Percentiles rank a stretch among this genome's conserved stretches.
Evolutionary conservation across 2,888 invertebrate species (phyloP).

Genomic region (Furcula furcula): DNA sequence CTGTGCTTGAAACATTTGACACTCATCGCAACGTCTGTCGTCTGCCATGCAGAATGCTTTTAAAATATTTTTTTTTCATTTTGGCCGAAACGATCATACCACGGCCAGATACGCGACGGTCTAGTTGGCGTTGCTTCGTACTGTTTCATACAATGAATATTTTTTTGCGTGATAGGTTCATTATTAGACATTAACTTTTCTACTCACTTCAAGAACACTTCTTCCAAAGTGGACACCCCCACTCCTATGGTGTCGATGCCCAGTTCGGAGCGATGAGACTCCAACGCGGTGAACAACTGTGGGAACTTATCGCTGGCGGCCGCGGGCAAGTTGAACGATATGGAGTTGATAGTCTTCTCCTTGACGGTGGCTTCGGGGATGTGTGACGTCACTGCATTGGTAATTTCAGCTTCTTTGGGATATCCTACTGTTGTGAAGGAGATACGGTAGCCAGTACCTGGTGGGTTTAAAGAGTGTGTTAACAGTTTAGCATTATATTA

Average conservation of each 20-base stretch:
- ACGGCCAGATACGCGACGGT: no score
- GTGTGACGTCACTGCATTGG: slow-evolving; percentile 29
- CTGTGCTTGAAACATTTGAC: no score
- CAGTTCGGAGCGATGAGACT: slow-evolving; percentile 67
- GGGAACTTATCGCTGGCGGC: slow-evolving; percentile 80
- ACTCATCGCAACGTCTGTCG: no score
- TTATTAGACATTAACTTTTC: no score
- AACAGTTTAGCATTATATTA: no score
- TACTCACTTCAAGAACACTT: slow-evolving; percentile 10
- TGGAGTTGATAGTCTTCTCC: slow-evolving; percentile 43
- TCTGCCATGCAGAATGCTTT: no score
- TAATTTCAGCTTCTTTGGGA: slow-evolving; percentile 42
- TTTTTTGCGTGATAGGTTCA: no score
- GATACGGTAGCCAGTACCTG: slow-evolving; percentile 88
- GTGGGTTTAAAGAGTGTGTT: no score
- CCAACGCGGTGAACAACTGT: slow-evolving; percentile 83
- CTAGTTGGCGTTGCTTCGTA: no score
- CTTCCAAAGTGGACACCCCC: slow-evolving; percentile 8
- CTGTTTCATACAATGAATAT: no score
- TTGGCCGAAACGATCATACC: no score
- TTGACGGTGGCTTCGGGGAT: slow-evolving; percentile 49
- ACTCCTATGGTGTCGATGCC: slow-evolving; percentile 4
- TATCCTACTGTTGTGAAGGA: slow-evolving; percentile 74
- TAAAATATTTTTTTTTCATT: no score
- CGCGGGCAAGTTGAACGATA: slow-evolving; percentile 66